Base-by-base conservation (phyloP, 2,797 vertebrate species). In the Tiaroga cobitis region DNA sequence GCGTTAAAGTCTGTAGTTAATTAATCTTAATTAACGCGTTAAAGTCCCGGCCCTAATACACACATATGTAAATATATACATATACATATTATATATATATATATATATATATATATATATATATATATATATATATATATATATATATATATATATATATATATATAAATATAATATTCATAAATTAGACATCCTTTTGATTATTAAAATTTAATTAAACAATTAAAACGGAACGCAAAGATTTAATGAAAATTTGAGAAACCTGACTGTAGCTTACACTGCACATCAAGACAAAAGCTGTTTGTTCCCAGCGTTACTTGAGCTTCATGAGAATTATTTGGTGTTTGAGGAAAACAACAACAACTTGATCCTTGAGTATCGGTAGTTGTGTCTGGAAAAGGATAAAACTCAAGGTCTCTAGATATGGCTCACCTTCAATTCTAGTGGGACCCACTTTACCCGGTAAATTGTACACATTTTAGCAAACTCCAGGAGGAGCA, bases 321-420 rank as follows among this genome's bases (percentile, higher is more conserved):
- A 80, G 59, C 34, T 75, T 32, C 43, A 41, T 24, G 0, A 43
- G 51, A 46, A 39, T 26, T 80, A 54, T 79, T 73, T 68, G 34
- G 61, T 21, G n/a, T 29, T 43, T 39, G 32, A 83, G 41, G 5
- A 16, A 16, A 63, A 32, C 56, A 73, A 69, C 56, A 29, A 63
- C 32, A 69, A 78, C 76, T 61, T 79, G 24, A 63, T 63, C 65
- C 65, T n/a, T 37, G 56, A 80, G 68, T 74, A 34, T 39, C 67
- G 80, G 43, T 4, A 15, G 7, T 69, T 49, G 81, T 73, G 72
- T 61, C 70, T 51, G 21, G 16, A 65, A 80, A 82, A 80, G 73
- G 29, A 84, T 63, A 41, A 18, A n/a, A 26, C 37, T 74, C 37
- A 13, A 41, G 69, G 77, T 16, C 61, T 26, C 39, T 32, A 21